Evolutionary conservation across 2,888 invertebrate species (phyloP).

Genomic region (Anaspis maculata): DNA sequence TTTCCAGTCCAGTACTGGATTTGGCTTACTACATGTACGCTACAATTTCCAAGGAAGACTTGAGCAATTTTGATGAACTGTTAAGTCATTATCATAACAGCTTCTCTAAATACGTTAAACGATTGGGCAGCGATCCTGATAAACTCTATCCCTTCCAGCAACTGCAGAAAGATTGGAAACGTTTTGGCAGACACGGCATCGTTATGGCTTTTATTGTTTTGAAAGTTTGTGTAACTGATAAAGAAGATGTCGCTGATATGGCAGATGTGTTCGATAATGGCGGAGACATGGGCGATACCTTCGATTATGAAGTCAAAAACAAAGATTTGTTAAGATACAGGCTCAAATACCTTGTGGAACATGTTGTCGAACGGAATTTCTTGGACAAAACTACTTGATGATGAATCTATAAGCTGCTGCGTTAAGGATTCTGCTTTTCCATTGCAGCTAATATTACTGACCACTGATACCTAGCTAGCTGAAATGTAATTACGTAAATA

Average conservation of each 20-base stretch:
- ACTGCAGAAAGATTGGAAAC: slow-evolving; percentile 22
- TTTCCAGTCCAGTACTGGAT: slow-evolving; percentile 9
- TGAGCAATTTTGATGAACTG: slow-evolving; percentile 20
- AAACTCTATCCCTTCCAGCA: slow-evolving; percentile 18
- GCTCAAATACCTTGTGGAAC: too few relatives aligned
- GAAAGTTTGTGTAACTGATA: slow-evolving; percentile 10
- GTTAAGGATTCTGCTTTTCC: too few relatives aligned
- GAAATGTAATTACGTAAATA: too few relatives aligned
- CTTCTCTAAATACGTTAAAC: slow-evolving; percentile 18
- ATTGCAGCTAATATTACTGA: too few relatives aligned
- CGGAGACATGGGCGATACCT: background rate
- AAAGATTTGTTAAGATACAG: too few relatives aligned
- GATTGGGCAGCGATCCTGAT: slow-evolving; percentile 18
- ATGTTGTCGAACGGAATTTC: too few relatives aligned
- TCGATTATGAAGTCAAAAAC: too few relatives aligned
- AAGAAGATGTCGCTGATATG: slow-evolving; percentile 5
- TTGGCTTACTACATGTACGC: slow-evolving; percentile 11
- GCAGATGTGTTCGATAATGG: slow-evolving; percentile 4
- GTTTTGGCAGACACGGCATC: slow-evolving; percentile 22
- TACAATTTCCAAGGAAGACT: slow-evolving; percentile 3
- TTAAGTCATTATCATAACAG: slow-evolving; percentile 23
- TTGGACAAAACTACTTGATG: too few relatives aligned
- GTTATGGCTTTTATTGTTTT: slow-evolving; percentile 19
- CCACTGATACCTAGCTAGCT: too few relatives aligned
- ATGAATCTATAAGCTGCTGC: too few relatives aligned